Percentiles rank a stretch among this genome's conserved stretches.
phyloP scores from a whole-genome alignment of 2,888 invertebrate genomes.

The Drosophila melanosoma region DNA sequence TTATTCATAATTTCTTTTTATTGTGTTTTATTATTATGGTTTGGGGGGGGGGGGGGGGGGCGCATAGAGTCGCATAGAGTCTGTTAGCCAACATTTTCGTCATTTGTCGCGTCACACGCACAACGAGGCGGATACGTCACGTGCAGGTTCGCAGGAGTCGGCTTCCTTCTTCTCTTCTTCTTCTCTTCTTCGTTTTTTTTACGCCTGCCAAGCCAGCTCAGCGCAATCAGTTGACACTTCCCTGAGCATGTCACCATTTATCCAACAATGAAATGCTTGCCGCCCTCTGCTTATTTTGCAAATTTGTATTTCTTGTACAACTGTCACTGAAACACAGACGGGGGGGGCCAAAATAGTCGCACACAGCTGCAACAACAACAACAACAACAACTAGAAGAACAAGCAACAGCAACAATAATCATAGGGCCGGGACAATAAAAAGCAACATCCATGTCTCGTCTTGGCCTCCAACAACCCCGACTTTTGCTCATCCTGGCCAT shows the following conservation, averaged over 20 bases:
- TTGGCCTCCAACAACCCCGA: constrained; percentile 22
- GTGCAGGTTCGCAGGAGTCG: constrained; percentile 61
- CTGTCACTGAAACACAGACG: constrained; percentile 66
- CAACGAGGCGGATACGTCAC: constrained; percentile 79
- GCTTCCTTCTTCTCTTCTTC: background rate
- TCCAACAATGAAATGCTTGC: constrained; percentile 61
- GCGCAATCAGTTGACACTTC: constrained; percentile 80
- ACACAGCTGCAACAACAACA: constrained; percentile 44
- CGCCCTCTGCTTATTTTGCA: constrained; percentile 76
- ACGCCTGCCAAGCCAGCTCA: constrained; percentile 77
- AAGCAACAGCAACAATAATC: constrained; percentile 19
- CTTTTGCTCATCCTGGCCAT: constrained; percentile 32
- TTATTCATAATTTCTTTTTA: constrained; percentile 80
- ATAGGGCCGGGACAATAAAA: constrained; percentile 58
- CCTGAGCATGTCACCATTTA: constrained; percentile 79
- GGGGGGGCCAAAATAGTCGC: constrained; percentile 35
- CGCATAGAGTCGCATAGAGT: constrained; percentile 27
- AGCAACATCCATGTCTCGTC: constrained; percentile 66
- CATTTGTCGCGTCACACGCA: constrained; percentile 71
- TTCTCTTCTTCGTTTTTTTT: background rate
- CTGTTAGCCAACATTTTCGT: constrained; percentile 43
- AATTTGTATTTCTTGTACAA: constrained; percentile 80
- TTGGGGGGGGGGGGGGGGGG: constrained; percentile 10
- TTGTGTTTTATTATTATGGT: constrained; percentile 76
- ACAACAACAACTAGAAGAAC: constrained; percentile 18